Evolutionary conservation across 2,888 invertebrate species (phyloP).

Genomic region (Pheosia tremula): DNA sequence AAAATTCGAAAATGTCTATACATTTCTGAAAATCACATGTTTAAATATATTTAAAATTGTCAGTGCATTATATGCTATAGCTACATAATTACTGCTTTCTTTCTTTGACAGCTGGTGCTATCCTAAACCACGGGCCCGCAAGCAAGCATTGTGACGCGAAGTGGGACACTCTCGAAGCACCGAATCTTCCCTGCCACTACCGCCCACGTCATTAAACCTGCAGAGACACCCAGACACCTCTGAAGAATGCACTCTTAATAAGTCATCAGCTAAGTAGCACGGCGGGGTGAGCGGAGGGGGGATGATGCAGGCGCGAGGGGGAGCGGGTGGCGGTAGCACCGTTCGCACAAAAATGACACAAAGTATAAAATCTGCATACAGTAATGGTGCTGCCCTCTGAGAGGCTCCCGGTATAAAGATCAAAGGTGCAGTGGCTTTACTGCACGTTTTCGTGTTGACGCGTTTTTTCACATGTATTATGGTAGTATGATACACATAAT

Average conservation of each 20-base stretch:
- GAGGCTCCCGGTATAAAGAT: constrained; percentile 68
- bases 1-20: too few relatives aligned
- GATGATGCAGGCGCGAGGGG: constrained; percentile 28
- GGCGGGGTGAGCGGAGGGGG: constrained; percentile 42
- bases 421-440: constrained; percentile 67
- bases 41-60: too few relatives aligned
- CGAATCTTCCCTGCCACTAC: constrained; percentile 51
- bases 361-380: constrained; percentile 82
- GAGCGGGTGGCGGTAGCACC: constrained; percentile 25
- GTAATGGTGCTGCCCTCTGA: constrained; percentile 77
- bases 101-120: background rate
- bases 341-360: constrained; percentile 79
- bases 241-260: constrained; percentile 84
- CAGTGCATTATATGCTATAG: background rate
- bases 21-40: too few relatives aligned
- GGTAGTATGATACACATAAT: constrained; percentile 15
- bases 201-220: constrained; percentile 80
- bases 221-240: constrained; percentile 81
- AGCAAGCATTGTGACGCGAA: constrained; percentile 55
- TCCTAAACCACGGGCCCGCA: constrained; percentile 5
- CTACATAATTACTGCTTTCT: background rate
- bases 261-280: constrained; percentile 84
- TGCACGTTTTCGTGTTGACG: constrained; percentile 41
- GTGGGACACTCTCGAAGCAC: constrained; percentile 70
- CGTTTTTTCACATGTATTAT: constrained; percentile 39